Conservation (phyloP, 2,888 invertebrate genomes). For the Hirtodrosophila histrioides region DNA sequence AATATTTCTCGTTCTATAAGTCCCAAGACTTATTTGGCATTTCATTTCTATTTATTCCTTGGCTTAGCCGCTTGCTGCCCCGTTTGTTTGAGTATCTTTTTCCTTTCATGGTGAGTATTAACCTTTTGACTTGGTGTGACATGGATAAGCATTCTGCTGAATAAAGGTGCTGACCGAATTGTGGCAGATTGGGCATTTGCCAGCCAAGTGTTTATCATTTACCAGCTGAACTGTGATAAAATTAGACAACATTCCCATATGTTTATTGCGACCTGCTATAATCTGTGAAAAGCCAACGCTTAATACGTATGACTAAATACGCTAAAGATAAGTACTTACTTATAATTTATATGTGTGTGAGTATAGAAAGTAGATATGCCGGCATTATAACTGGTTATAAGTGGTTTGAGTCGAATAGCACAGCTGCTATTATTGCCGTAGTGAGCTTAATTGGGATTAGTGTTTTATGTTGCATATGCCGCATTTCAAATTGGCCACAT, state of each 20-base stretch:
- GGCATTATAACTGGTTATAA: not conserved
- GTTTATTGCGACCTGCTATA: constrained; percentile 17
- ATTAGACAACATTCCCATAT: constrained; percentile 1
- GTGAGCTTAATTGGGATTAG: constrained; percentile 70
- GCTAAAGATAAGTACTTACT: not conserved
- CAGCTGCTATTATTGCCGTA: constrained; percentile 54
- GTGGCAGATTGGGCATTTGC: constrained; percentile 18
- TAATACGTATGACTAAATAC: not conserved
- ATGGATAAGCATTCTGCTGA: constrained; percentile 1
- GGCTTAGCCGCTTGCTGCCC: constrained; percentile 17
- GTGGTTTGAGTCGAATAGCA: constrained; percentile 23
- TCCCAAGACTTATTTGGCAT: constrained; percentile 25
- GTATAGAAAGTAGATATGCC: not conserved
- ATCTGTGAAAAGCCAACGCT: constrained; percentile 15
- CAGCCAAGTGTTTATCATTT: constrained; percentile 43
- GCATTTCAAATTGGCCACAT: constrained; percentile 38
- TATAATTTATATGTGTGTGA: not conserved
- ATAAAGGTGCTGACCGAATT: constrained; percentile 26
- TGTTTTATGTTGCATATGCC: constrained; percentile 55
- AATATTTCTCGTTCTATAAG: constrained; percentile 25
- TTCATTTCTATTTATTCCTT: constrained; percentile 25
- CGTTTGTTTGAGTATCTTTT: constrained; percentile 5
- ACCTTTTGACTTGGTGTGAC: constrained; percentile 25
- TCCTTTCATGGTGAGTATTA: constrained; percentile 18
- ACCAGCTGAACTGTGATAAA: constrained; percentile 9